Evolutionary conservation across 2,113 vertebrate species (phyloP).

Genomic region (Solea solea): DNA sequence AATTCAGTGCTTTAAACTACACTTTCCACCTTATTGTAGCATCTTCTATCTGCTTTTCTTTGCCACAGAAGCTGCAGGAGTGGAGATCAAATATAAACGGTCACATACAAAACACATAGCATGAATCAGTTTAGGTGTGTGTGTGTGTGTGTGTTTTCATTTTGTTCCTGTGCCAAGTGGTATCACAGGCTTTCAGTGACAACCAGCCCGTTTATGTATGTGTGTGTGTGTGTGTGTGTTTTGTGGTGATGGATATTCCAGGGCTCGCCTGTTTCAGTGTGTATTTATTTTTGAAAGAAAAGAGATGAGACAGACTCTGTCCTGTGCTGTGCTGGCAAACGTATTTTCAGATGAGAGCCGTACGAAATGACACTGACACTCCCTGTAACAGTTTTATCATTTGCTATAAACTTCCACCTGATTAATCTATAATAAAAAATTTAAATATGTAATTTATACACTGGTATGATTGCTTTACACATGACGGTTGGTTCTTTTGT

Average conservation of each 20-base stretch:
- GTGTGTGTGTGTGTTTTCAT: constrained; percentile 19
- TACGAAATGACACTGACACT: constrained; percentile 29
- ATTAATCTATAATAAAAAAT: constrained; percentile 68
- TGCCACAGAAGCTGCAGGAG: constrained; percentile 24
- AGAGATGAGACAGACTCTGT: background rate
- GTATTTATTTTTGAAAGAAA: constrained; percentile 51
- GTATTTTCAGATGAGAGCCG: constrained; percentile 27
- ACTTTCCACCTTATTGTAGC: constrained; percentile 22
- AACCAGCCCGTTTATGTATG: background rate
- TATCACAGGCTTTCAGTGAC: constrained; percentile 40
- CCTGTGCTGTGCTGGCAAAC: background rate
- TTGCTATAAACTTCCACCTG: constrained; percentile 59
- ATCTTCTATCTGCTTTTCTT: constrained; percentile 28
- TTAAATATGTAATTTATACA: constrained; percentile 31
- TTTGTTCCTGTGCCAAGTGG: constrained; percentile 45
- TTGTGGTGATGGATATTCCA: constrained; percentile 18
- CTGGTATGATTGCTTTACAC: constrained; percentile 53
- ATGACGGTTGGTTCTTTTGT: constrained; percentile 35
- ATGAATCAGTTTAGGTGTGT: background rate
- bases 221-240: constrained; percentile 13
- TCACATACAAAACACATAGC: background rate
- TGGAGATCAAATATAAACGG: constrained; percentile 19
- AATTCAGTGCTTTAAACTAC: constrained; percentile 15
- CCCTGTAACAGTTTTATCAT: constrained; percentile 49
- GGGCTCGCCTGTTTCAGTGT: constrained; percentile 1